Conservation (phyloP, 2,113 vertebrate genomes). For the Dendrocopos noguchii region DNA sequence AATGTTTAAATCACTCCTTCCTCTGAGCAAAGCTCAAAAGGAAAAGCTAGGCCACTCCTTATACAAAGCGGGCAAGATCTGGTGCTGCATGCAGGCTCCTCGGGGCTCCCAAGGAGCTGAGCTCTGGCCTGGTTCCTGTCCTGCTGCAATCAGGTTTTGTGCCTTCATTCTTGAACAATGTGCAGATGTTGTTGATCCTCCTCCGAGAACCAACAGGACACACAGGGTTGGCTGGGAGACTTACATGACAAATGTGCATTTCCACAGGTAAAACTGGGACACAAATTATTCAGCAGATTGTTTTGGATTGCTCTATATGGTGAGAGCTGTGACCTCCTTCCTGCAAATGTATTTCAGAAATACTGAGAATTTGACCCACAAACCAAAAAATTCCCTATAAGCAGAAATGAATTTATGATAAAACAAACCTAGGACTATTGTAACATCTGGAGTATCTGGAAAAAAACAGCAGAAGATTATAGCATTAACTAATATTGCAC, state of each 20-base stretch:
- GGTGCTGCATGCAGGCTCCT: fast-evolving
- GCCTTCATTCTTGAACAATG: fast-evolving
- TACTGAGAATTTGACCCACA: neutral
- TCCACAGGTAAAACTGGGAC: neutral
- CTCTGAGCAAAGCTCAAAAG: neutral
- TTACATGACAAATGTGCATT: neutral
- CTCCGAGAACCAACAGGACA: neutral
- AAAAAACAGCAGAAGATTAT: neutral
- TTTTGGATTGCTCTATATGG: neutral
- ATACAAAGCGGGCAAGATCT: fast-evolving
- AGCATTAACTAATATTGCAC: neutral
- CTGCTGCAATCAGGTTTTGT: fast-evolving
- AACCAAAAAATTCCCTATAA: neutral
- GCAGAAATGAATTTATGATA: neutral
- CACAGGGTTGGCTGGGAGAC: neutral
- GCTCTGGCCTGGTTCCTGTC: neutral
- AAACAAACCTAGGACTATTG: neutral
- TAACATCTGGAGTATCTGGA: neutral
- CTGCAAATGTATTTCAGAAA: neutral
- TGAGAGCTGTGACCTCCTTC: neutral
- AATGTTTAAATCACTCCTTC: slow-evolving; percentile 26
- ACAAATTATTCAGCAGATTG: neutral
- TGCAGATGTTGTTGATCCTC: neutral
- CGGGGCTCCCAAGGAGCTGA: neutral
- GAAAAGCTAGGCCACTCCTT: neutral